These are phyloP conservation scores for Ruditapes philippinarum DNA, from an alignment of 1,140 invertebrate genomes.

Conservation along the genomic window DNA sequence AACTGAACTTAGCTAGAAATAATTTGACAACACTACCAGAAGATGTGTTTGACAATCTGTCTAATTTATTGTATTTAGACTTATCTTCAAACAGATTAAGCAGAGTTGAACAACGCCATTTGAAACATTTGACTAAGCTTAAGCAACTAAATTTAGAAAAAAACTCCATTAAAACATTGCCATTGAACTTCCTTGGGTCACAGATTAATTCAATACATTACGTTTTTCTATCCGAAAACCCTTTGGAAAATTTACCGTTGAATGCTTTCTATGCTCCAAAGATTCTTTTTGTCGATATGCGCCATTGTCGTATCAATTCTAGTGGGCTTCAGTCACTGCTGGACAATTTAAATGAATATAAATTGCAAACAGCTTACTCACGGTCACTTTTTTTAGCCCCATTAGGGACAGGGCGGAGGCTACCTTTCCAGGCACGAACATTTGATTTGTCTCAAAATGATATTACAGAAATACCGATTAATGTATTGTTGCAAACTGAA, in stretches of 20 bases:
- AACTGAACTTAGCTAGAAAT: background rate
- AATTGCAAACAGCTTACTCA: background rate
- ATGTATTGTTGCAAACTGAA: too few relatives aligned
- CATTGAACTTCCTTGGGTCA: background rate
- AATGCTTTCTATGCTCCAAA: background rate
- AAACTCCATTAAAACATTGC: background rate
- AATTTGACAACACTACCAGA: background rate
- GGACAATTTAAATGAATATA: background rate
- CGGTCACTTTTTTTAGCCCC: background rate
- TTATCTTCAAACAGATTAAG: background rate
- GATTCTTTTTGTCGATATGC: background rate
- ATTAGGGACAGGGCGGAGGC: background rate
- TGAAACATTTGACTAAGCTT: background rate
- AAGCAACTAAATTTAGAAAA: background rate
- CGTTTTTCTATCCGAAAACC: background rate
- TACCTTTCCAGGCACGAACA: background rate
- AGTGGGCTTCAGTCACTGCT: background rate
- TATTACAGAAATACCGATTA: background rate
- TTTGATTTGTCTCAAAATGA: background rate
- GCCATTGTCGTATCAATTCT: background rate
- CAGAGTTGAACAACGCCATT: background rate
- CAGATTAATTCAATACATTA: background rate
- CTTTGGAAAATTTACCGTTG: background rate
- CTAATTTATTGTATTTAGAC: background rate
- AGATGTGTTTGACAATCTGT: background rate